Percentiles rank a stretch among this genome's conserved stretches.
These are phyloP conservation scores for Dendrolimus kikuchii DNA, from an alignment of 1,140 invertebrate species.

Conservation along the genomic window DNA sequence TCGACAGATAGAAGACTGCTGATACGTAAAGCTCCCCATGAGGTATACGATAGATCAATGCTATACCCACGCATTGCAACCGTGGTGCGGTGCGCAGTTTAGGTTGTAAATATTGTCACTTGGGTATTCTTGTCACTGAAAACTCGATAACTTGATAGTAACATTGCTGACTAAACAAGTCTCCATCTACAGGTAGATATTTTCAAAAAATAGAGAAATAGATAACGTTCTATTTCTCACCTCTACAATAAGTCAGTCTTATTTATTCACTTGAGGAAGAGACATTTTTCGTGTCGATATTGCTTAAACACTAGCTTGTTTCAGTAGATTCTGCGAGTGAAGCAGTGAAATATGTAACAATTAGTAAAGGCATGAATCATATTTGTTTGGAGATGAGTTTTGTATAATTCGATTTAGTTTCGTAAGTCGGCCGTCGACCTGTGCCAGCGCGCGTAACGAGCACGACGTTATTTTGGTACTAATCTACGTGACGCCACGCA, in stretches of 20 bases:
- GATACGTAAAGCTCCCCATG: conserved; percentile 13
- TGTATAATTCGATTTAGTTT: conserved; percentile 47
- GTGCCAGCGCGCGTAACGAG: conserved; percentile 13
- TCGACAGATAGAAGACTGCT: conserved; percentile 7
- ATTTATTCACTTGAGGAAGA: conserved; percentile 20
- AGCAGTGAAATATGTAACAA: too few relatives aligned
- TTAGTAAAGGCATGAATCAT: conserved; percentile 10
- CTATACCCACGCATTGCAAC: conserved; percentile 27
- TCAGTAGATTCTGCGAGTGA: too few relatives aligned
- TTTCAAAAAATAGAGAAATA: conserved; percentile 51
- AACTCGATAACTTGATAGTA: conserved; percentile 32
- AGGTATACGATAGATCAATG: conserved; percentile 13
- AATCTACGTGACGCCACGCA: conserved; percentile 45
- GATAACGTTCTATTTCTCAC: conserved; percentile 40
- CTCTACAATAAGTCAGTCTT: conserved; percentile 22
- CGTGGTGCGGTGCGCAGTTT: conserved; percentile 9
- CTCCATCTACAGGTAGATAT: conserved; percentile 23
- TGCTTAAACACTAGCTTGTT: too few relatives aligned
- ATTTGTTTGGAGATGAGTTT: conserved; percentile 26
- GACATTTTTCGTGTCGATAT: conserved; percentile 3
- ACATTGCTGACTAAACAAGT: conserved; percentile 15
- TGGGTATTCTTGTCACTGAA: conserved; percentile 19
- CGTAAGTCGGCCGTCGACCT: conserved; percentile 35
- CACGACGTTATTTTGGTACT: conserved; percentile 36
- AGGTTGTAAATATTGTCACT: conserved; percentile 20